phyloP scores from a whole-genome alignment of 2,113 vertebrate species.

The Boleophthalmus pectinirostris region DNA sequence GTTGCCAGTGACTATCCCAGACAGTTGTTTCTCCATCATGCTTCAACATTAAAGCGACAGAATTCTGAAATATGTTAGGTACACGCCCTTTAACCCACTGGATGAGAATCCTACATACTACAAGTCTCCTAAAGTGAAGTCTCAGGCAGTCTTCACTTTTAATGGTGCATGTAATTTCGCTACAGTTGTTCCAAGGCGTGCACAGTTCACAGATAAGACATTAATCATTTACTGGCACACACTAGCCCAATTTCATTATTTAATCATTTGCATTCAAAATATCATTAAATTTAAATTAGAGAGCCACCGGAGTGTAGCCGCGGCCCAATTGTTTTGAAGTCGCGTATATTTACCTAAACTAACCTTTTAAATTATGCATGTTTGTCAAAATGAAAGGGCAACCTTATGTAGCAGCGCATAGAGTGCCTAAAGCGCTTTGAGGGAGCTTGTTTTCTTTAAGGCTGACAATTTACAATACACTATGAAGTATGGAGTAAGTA shows the following conservation, averaged over 20 bases:
- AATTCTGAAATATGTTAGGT: too few species aligned
- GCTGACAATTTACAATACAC: not conserved
- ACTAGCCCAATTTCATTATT: constrained; percentile 60
- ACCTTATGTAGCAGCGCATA: not conserved
- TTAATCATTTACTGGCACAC: constrained; percentile 57
- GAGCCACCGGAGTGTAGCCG: constrained; percentile 40
- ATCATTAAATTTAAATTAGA: constrained; percentile 63
- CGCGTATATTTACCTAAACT: constrained; percentile 31
- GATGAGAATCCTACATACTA: too few species aligned
- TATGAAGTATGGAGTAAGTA: not conserved
- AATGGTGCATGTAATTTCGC: constrained; percentile 50
- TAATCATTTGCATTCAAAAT: constrained; percentile 65
- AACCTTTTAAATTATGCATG: constrained; percentile 43
- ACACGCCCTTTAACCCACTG: too few species aligned
- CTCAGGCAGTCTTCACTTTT: constrained; percentile 17
- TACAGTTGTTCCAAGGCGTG: constrained; percentile 45
- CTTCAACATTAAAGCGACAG: too few species aligned
- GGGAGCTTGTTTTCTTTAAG: not conserved
- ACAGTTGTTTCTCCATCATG: too few species aligned
- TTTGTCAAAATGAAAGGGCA: constrained; percentile 14
- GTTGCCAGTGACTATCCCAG: too few species aligned
- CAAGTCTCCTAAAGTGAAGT: not conserved
- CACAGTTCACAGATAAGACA: constrained; percentile 50
- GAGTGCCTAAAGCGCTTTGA: not conserved
- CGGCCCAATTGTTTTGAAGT: constrained; percentile 28